These are phyloP conservation scores for Pyrocephalus nanus DNA, from an alignment of 2,797 vertebrate genomes.

Conservation along the genomic window DNA sequence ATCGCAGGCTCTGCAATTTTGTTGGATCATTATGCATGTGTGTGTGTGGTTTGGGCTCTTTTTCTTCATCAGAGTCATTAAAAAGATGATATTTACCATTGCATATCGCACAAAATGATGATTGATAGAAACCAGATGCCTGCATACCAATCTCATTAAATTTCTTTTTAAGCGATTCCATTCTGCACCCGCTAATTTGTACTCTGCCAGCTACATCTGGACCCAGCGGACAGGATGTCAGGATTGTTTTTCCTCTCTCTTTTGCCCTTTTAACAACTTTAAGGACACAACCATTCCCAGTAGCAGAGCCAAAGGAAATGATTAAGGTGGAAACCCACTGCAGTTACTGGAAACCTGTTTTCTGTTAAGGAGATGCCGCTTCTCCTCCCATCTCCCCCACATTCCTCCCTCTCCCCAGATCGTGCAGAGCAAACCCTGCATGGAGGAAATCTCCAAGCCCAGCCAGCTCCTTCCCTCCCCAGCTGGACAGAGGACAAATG, in stretches of 20 bases:
- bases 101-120: conserved; percentile 41
- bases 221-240: conserved; percentile 33
- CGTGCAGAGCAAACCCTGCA: not conserved
- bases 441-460: not conserved
- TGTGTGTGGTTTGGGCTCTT: not conserved
- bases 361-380: not conserved
- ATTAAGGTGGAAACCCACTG: conserved; percentile 50
- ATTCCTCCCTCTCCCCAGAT: not conserved
- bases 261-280: conserved; percentile 55
- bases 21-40: not conserved
- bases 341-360: not conserved
- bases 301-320: conserved; percentile 47
- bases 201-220: conserved; percentile 46
- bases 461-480: not conserved
- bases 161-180: conserved; percentile 59
- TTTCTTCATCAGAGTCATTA: conserved; percentile 27
- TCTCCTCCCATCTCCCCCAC: not conserved
- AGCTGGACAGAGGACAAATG: not conserved
- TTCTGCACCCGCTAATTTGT: conserved; percentile 33
- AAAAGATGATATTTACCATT: conserved; percentile 47
- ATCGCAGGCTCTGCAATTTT: not conserved
- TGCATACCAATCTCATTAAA: conserved; percentile 53
- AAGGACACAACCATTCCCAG: conserved; percentile 28
- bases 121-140: conserved; percentile 67
- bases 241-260: conserved; percentile 32